Conservation (phyloP, 2,888 invertebrate genomes). For the Ophioninae sp. region DNA sequence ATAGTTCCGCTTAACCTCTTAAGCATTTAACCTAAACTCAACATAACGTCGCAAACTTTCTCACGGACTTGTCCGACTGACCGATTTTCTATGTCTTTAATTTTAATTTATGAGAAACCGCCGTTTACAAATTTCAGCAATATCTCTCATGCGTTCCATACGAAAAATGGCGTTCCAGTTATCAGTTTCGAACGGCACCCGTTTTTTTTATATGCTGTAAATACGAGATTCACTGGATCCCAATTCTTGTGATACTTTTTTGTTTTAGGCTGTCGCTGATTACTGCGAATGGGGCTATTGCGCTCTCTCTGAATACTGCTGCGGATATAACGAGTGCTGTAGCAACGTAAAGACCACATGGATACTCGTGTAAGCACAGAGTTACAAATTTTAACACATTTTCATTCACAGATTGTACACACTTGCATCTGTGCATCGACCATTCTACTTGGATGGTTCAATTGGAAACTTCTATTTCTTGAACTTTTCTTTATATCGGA, state of each 20-base stretch:
- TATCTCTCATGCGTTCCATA: too few species aligned
- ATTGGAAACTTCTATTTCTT: background rate
- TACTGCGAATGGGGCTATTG: conserved; percentile 71
- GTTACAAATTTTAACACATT: background rate
- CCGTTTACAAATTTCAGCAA: too few species aligned
- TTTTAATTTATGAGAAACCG: background rate
- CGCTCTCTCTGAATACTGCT: conserved; percentile 67
- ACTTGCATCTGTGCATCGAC: too few species aligned
- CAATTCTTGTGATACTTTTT: background rate
- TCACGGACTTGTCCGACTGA: background rate
- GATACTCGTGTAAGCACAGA: conserved; percentile 61
- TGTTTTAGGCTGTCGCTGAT: conserved; percentile 61
- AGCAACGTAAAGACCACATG: conserved; percentile 56
- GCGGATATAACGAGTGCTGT: conserved; percentile 70
- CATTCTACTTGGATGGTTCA: background rate
- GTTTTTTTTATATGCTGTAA: background rate
- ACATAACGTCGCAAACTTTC: background rate
- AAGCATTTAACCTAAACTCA: background rate
- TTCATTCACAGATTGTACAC: background rate
- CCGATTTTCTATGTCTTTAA: background rate
- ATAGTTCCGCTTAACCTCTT: background rate
- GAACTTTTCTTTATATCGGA: background rate
- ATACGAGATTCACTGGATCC: background rate
- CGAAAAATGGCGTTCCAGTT: too few species aligned
- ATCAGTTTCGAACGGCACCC: too few species aligned